Base-by-base conservation (phyloP, 1,140 invertebrate species). In the Lineus longissimus region DNA sequence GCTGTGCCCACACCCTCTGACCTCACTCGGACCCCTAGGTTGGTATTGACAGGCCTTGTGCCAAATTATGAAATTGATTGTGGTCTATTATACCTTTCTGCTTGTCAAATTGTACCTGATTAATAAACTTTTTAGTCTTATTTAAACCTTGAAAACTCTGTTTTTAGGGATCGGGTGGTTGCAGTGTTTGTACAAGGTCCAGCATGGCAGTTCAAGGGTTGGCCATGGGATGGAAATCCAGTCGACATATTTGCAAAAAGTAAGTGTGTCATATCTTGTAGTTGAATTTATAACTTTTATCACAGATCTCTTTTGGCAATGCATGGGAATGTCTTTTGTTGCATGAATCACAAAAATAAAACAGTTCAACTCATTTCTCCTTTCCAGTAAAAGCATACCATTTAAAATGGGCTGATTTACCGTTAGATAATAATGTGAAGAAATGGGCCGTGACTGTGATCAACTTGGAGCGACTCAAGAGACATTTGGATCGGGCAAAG, bases 151-250 rank as follows among this genome's bases (percentile, higher is more conserved):
- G 33, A 36, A 15, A 36, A 25, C 30, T 17, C 40, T 36, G 58
- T 47, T 73, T 72, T 22, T 71, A 83, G 81, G 83, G 95, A 97
- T 63, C 86, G 97, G 55, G 96, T 99, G 1, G 96, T 99, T 0
- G 97, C 94, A 2, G 97, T 99, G 0, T 99, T 99, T 82, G 97
- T 98, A 0, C 95, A 97, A 87, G 97, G 97, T 0, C 96, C 95
- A 2, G 93, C 94, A 0, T 99, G 97, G 97, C 97, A 99, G 82
- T 99, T 99, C 82, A 99, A 99, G 84, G 95, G 94, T 1, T 99
- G 97, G 94, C 97, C 96, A 0, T 98, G 94, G 89, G 91, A 94
- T 78, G 93, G 94, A 2, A 98, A 97, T 83, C 97, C 97, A 6
- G 92, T 95, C 4, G 94, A 98, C 76, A 98, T 99, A 62, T 98